phyloP scores from a whole-genome alignment of 2,888 invertebrate genomes.

The Xestoiulus laeticollis region DNA sequence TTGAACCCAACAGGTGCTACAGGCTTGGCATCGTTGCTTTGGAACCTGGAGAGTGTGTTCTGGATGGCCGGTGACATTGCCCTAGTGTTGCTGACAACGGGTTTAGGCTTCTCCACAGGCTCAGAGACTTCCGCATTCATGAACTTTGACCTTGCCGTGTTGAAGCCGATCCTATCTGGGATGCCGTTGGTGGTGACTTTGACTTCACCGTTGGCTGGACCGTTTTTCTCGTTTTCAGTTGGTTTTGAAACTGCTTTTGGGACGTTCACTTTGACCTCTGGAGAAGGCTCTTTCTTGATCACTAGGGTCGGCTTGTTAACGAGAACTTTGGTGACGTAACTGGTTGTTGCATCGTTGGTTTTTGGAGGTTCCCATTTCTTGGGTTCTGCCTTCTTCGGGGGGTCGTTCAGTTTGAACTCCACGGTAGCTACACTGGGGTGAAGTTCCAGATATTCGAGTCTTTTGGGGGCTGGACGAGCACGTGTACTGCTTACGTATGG shows the following conservation, averaged over 20 bases:
- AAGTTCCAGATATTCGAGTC: slow-evolving; percentile 17
- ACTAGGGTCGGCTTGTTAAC: neutral
- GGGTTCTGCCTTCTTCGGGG: neutral
- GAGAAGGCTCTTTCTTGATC: neutral
- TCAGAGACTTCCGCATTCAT: neutral
- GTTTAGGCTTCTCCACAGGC: neutral
- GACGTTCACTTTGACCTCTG: neutral
- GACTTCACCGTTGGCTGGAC: neutral
- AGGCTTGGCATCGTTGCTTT: neutral
- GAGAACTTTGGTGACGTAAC: neutral
- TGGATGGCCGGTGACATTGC: neutral
- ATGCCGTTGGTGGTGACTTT: neutral
- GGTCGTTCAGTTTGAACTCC: neutral
- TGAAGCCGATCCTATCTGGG: neutral
- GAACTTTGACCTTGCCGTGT: neutral
- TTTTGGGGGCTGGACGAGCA: neutral
- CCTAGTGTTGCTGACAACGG: neutral
- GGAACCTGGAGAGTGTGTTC: neutral
- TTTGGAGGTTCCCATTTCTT: neutral
- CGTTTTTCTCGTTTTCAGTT: neutral
- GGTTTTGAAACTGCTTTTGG: neutral
- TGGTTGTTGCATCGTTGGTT: neutral
- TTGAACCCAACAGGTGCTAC: neutral
- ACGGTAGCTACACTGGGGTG: neutral
- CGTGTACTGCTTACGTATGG: neutral